These are phyloP conservation scores for Ethmia dodecea DNA, from an alignment of 2,888 invertebrate genomes.

Conservation along the genomic window DNA sequence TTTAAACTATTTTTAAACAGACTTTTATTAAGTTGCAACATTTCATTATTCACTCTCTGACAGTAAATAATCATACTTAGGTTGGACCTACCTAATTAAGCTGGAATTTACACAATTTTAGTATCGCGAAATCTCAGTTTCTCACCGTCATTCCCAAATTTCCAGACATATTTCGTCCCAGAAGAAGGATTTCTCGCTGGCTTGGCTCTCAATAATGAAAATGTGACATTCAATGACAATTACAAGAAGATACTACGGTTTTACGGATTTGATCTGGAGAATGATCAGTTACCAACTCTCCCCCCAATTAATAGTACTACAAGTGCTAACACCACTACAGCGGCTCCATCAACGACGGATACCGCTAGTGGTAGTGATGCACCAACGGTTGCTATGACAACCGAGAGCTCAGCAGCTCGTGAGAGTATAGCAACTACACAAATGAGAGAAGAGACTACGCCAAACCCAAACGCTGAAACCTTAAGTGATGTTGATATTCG, in stretches of 20 bases:
- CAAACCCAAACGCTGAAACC: slow-evolving; percentile 47
- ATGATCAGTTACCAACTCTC: slow-evolving; percentile 47
- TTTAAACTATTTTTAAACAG: no score
- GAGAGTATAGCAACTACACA: slow-evolving; percentile 31
- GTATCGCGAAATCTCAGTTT: no score
- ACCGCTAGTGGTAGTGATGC: slow-evolving; percentile 18
- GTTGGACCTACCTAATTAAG: no score
- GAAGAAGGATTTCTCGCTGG: slow-evolving; percentile 90
- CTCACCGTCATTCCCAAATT: slow-evolving; percentile 20
- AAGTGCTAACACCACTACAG: slow-evolving; percentile 27
- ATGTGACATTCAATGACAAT: slow-evolving; percentile 84
- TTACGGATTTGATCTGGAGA: slow-evolving; percentile 88
- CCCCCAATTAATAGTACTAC: slow-evolving; percentile 30
- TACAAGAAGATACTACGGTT: slow-evolving; percentile 86
- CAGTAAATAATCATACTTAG: no score
- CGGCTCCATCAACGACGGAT: slow-evolving; percentile 22
- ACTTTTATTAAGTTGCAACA: no score
- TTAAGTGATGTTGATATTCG: slow-evolving; percentile 38
- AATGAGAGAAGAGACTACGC: slow-evolving; percentile 44
- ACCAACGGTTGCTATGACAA: slow-evolving; percentile 22
- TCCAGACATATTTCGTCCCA: slow-evolving; percentile 89
- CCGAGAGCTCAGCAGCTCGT: slow-evolving; percentile 27
- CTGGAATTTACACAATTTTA: no score
- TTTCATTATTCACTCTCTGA: no score
- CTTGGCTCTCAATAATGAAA: slow-evolving; percentile 86